Conservation (phyloP, 2,113 vertebrate species). For the Chloebia gouldiae region DNA sequence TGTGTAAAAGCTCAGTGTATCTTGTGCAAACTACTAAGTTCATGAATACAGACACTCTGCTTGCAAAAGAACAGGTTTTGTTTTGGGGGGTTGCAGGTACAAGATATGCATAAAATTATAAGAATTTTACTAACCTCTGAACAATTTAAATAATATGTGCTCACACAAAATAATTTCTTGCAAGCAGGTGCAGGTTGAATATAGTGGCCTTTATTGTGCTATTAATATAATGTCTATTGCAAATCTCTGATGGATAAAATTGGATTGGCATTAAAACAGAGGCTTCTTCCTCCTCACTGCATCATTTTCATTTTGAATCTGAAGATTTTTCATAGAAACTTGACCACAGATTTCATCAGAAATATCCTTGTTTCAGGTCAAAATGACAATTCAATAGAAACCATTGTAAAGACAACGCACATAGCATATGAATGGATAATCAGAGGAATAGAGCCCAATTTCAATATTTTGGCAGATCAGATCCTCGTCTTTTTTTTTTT, state of each 20-base stretch:
- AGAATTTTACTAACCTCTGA: not conserved
- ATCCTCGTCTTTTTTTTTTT: not conserved
- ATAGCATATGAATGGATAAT: fast-evolving
- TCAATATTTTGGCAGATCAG: not conserved
- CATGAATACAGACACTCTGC: not conserved
- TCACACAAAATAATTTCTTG: not conserved
- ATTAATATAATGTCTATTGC: not conserved
- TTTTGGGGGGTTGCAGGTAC: not conserved
- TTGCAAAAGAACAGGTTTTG: not conserved
- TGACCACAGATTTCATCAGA: not conserved
- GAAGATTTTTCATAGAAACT: not conserved
- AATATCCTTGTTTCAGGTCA: not conserved
- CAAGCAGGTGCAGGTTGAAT: not conserved
- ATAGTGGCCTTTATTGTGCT: not conserved
- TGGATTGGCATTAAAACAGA: not conserved
- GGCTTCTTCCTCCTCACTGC: not conserved
- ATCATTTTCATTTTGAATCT: not conserved
- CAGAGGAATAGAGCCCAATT: not conserved
- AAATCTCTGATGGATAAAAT: not conserved
- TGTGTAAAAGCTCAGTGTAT: not conserved
- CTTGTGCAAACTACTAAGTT: not conserved
- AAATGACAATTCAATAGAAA: not conserved
- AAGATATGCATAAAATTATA: not conserved
- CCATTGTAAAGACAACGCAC: not conserved
- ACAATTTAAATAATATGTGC: not conserved